phyloP scores from a whole-genome alignment of 2,888 invertebrate species.

The Diplazon laetatorius region DNA sequence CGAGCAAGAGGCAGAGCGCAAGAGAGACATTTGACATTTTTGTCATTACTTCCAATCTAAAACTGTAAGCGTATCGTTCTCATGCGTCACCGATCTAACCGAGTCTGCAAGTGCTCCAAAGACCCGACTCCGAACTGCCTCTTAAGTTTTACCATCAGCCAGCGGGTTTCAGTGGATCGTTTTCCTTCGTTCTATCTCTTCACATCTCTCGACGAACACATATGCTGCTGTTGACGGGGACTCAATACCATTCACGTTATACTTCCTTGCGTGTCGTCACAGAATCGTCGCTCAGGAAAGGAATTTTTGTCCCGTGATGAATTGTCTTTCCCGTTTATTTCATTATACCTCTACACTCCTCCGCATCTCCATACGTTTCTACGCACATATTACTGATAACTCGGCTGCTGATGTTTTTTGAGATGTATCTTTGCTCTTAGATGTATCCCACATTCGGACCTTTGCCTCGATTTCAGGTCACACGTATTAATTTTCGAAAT shows the following conservation, averaged over 20 bases:
- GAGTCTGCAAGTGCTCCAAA: conserved; percentile 54
- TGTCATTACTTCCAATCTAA: conserved; percentile 56
- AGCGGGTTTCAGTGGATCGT: conserved; percentile 67
- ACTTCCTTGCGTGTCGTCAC: conserved; percentile 50
- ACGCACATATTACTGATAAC: conserved; percentile 36
- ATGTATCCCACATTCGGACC: conserved; percentile 32
- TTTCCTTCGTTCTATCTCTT: conserved; percentile 56
- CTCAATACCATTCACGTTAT: conserved; percentile 65
- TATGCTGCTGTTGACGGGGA: conserved; percentile 67
- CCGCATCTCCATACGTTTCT: conserved; percentile 17
- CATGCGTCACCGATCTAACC: conserved; percentile 56
- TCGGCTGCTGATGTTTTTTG: no score
- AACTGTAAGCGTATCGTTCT: conserved; percentile 54
- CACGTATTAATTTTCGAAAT: conserved; percentile 75
- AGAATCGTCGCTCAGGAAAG: conserved; percentile 66
- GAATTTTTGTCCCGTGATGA: conserved; percentile 37
- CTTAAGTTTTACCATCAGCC: conserved; percentile 74
- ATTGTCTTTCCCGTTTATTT: conserved; percentile 21
- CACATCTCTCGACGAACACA: conserved; percentile 41
- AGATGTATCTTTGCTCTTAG: no score
- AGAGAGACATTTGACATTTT: conserved; percentile 41
- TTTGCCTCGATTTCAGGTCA: conserved; percentile 28
- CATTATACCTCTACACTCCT: conserved; percentile 50
- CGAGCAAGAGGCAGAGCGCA: not conserved
- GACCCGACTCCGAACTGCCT: conserved; percentile 73